Base-by-base conservation (phyloP, 2,113 vertebrate genomes). In the Eubucco bourcierii region DNA sequence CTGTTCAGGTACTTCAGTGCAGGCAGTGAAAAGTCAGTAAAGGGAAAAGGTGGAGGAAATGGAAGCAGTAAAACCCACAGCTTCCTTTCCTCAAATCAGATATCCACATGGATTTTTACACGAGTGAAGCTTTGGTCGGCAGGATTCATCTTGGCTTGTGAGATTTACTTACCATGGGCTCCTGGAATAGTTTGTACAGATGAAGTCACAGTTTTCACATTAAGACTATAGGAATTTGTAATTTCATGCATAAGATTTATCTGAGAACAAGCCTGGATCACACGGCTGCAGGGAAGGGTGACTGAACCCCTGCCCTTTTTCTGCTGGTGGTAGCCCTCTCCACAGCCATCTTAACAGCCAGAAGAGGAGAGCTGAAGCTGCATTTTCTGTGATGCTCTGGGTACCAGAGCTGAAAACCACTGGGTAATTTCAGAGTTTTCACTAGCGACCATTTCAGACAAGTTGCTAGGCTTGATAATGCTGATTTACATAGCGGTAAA, bases 401-500 rank as follows among this genome's bases (percentile, higher is more conserved):
- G 74, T 81, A 79, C n/a, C 50, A 66, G 81, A 81, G 61, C 50
- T 55, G 59, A 27, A 92, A 91, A 87, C 79, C 81, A 73, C 55
- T 0, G 0, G n/a, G 29, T n/a, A 82, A 41, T 89, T 80, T 78
- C 56, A 53, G 24, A 73, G 29, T 82, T 87, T 84, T 67, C 87
- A 87, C 90, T 37, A 59, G 67, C 89, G 71, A 74, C 75, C 50
- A 29, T 89, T 90, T 87, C 78, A 92, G 74, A 79, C 55, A 73
- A 90, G 78, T 53, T 39, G 81, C 29, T 75, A 81, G 71, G 50
- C n/a, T 76, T 80, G 84, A 89, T 84, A 76, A 82, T 82, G 34
- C 61, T 78, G 60, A 92, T 95, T 96, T 96, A 80, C 84, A 92
- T 37, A 66, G 86, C 2, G 0, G 63, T 55, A 76, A 92, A 90